phyloP scores from a whole-genome alignment of 2,888 invertebrate species.

The Agrypnus murinus region DNA sequence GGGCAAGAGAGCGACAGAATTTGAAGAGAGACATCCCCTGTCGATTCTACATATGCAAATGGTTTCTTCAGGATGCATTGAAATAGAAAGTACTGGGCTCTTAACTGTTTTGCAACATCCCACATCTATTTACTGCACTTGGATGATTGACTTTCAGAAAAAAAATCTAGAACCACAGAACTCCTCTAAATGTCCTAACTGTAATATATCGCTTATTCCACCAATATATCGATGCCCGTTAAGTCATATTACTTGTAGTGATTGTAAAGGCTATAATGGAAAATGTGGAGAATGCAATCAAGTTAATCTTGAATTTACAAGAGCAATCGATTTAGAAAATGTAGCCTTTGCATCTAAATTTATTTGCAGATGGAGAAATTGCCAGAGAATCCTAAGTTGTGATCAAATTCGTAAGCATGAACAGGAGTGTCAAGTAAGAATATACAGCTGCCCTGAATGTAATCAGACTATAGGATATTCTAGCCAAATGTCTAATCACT shows the following conservation, averaged over 20 bases:
- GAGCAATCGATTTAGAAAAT: slow-evolving; percentile 11
- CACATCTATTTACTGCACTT: neutral
- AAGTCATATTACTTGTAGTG: neutral
- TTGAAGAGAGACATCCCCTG: neutral
- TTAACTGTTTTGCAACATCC: neutral
- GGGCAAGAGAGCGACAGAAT: neutral
- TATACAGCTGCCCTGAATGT: slow-evolving; percentile 4
- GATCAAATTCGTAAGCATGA: slow-evolving; percentile 2
- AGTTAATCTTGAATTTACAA: neutral
- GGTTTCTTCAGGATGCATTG: neutral
- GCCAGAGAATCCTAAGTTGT: neutral
- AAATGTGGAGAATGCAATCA: neutral
- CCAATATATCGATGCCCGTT: slow-evolving; percentile 19
- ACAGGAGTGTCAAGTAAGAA: neutral
- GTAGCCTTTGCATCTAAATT: neutral
- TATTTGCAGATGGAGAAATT: neutral
- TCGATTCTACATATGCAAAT: slow-evolving; percentile 1
- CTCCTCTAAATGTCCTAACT: neutral
- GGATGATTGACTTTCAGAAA: neutral
- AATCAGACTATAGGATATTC: neutral
- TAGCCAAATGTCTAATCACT: neutral
- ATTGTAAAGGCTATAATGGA: slow-evolving; percentile 10
- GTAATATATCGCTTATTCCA: neutral
- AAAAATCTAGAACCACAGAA: neutral
- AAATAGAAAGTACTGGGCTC: neutral